Conservation (phyloP, 2,888 invertebrate species). For the Leucophora obtusa region DNA sequence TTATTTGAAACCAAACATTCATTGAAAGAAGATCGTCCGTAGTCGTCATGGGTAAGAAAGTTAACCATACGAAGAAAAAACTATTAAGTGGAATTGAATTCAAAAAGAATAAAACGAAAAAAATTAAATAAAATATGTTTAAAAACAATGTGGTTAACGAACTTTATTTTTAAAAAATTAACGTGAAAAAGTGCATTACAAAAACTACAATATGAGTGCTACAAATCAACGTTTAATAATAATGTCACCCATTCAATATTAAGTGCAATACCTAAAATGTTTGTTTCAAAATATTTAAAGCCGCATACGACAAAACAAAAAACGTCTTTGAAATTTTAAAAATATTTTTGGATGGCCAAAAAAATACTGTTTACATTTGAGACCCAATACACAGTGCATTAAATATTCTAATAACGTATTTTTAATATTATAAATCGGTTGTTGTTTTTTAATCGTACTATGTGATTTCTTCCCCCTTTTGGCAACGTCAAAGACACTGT, state of each 20-base stretch:
- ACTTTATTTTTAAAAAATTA: slow-evolving; percentile 27
- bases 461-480: slow-evolving; percentile 60
- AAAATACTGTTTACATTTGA: slow-evolving; percentile 25
- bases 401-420: slow-evolving; percentile 61
- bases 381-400: slow-evolving; percentile 44
- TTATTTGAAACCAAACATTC: slow-evolving; percentile 57
- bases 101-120: slow-evolving; percentile 1
- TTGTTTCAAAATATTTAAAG: slow-evolving; percentile 14
- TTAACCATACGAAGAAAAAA: slow-evolving; percentile 15
- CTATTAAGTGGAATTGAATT: slow-evolving; percentile 6
- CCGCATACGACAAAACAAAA: slow-evolving; percentile 27
- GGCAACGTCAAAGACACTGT: slow-evolving; percentile 64
- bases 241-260: slow-evolving; percentile 7
- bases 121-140: background rate
- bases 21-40: slow-evolving; percentile 57
- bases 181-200: slow-evolving; percentile 32
- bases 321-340: slow-evolving; percentile 44
- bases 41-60: slow-evolving; percentile 57
- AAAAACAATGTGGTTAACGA: slow-evolving; percentile 46
- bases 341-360: slow-evolving; percentile 34
- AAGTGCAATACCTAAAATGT: slow-evolving; percentile 27
- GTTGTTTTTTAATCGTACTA: slow-evolving; percentile 10
- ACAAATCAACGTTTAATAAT: slow-evolving; percentile 1
- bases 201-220: slow-evolving; percentile 34
- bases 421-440: slow-evolving; percentile 31